A percentile compares a stretch with the other conserved stretches of the same genome.
Conservation (phyloP, 2,797 vertebrate genomes). For the Steatocranus sp. region DNA sequence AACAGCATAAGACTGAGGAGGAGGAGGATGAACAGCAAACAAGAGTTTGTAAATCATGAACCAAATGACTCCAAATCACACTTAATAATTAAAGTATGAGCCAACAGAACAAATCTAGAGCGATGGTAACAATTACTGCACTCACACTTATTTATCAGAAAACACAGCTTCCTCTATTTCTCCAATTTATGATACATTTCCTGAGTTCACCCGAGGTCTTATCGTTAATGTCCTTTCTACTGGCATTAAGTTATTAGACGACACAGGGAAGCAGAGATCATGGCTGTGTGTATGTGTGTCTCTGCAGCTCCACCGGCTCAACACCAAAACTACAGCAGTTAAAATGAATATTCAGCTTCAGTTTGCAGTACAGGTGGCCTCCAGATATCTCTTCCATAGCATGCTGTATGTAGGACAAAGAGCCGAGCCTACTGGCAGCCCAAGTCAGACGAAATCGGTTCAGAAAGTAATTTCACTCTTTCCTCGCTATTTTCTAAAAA, state of each 20-base stretch:
- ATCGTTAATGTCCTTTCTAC: not conserved
- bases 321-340: not conserved
- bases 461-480: conserved; percentile 1
- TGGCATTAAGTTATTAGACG: not conserved
- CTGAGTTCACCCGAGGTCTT: not conserved
- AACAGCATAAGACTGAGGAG: not conserved
- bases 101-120: not conserved
- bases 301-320: not conserved
- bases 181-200: not conserved
- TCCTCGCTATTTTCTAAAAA: conserved; percentile 8
- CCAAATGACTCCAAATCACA: not conserved
- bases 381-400: conserved; percentile 14
- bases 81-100: not conserved
- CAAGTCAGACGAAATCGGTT: not conserved
- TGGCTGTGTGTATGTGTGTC: not conserved
- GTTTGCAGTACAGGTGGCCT: conserved; percentile 6
- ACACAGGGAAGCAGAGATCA: not conserved
- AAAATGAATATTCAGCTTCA: not conserved
- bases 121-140: not conserved
- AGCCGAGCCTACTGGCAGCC: not conserved
- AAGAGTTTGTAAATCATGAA: not conserved
- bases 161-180: not conserved
- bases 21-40: not conserved
- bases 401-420: not conserved
- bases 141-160: not conserved